Percentiles rank a stretch among this genome's conserved stretches.
phyloP scores from a whole-genome alignment of 2,113 vertebrate species.

The Cochlearius cochlearius region DNA sequence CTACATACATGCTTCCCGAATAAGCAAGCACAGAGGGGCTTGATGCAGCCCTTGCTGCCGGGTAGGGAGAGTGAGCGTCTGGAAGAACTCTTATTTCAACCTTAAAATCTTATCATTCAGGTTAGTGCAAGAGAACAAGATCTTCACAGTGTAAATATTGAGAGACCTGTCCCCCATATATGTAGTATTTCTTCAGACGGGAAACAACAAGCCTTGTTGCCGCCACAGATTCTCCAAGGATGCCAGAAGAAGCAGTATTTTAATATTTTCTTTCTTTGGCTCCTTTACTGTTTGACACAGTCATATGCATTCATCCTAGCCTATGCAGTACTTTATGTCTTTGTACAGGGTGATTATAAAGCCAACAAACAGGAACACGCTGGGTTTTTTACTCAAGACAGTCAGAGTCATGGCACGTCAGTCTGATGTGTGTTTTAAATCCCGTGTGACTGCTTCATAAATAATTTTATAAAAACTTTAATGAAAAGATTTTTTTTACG shows the following conservation, averaged over 20 bases:
- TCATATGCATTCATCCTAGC: background rate
- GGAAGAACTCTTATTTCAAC: background rate
- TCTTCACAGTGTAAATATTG: background rate
- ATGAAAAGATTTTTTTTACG: background rate
- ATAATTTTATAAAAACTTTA: background rate
- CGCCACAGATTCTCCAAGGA: background rate
- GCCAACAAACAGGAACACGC: background rate
- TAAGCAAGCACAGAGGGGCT: background rate
- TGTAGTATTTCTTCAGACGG: background rate
- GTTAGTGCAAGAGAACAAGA: background rate
- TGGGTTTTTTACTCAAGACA: background rate
- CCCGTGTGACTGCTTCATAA: conserved; percentile 22
- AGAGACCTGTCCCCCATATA: background rate
- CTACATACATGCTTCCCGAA: background rate
- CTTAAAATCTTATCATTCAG: background rate
- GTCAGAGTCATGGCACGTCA: background rate
- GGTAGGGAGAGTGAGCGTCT: background rate
- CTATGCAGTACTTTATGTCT: background rate
- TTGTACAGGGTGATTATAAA: background rate
- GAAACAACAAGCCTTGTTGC: background rate
- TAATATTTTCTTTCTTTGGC: background rate
- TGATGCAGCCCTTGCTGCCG: background rate
- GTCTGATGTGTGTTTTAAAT: background rate
- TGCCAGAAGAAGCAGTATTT: background rate
- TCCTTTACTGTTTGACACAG: background rate